Evolutionary conservation across 2,113 vertebrate genomes (phyloP).

Genomic region (Falcunculus frontatus): DNA sequence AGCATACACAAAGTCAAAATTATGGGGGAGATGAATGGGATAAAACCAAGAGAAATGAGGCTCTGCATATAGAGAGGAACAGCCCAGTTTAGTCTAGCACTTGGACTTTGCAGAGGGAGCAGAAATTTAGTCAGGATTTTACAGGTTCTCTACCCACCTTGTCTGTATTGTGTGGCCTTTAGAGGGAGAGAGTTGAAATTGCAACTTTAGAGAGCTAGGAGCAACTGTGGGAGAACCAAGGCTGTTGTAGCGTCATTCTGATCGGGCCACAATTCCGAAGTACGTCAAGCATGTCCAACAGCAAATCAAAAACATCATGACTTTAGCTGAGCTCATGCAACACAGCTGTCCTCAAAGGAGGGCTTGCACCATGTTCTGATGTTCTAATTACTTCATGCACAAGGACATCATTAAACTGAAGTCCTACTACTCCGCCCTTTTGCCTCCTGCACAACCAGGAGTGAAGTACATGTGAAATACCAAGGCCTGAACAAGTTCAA

Average conservation of each 20-base stretch:
- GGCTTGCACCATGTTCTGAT: neutral
- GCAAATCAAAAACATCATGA: neutral
- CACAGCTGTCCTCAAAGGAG: neutral
- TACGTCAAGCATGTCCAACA: neutral
- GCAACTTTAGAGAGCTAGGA: neutral
- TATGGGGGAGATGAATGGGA: neutral
- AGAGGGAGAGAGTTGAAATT: neutral
- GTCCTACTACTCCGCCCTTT: neutral
- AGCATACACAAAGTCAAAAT: neutral
- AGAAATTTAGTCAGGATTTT: neutral
- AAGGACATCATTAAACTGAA: neutral
- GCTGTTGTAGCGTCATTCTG: neutral
- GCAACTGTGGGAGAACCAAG: neutral
- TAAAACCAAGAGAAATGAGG: neutral
- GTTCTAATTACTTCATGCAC: neutral
- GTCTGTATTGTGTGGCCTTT: neutral
- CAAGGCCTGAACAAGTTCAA: neutral
- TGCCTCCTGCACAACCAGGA: conserved; percentile 32
- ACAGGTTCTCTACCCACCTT: neutral
- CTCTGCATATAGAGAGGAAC: neutral
- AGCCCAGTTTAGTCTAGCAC: neutral
- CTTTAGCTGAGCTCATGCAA: neutral
- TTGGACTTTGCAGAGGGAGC: neutral
- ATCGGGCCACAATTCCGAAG: neutral
- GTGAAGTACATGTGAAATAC: neutral